phyloP scores from a whole-genome alignment of 2,797 vertebrate species.

The Hylomyscus alleni region DNA sequence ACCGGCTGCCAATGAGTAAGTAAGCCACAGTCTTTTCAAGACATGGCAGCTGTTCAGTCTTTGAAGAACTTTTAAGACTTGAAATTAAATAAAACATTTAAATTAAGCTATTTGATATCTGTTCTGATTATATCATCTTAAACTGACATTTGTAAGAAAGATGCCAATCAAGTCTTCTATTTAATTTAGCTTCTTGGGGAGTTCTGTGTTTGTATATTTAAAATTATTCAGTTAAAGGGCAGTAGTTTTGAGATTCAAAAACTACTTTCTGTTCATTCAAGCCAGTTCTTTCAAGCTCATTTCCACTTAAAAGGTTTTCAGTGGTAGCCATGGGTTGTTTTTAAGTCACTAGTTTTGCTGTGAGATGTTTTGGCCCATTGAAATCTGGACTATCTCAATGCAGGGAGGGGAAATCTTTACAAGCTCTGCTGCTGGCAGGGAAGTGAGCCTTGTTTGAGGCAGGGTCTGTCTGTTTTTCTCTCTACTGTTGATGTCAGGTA shows the following conservation, averaged over 20 bases:
- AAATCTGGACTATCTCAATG: background rate
- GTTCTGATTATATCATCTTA: slow-evolving; percentile 36
- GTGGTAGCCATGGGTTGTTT: background rate
- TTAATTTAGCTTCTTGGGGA: background rate
- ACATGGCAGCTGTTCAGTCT: slow-evolving; percentile 31
- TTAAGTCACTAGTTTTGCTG: background rate
- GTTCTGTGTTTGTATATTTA: background rate
- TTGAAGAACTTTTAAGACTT: slow-evolving; percentile 15
- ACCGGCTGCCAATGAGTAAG: background rate
- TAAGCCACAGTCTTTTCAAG: slow-evolving; percentile 42
- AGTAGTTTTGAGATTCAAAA: background rate
- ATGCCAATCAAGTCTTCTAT: background rate
- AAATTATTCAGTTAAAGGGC: slow-evolving; percentile 14
- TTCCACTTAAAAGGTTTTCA: background rate
- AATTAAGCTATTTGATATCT: background rate
- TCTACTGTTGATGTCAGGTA: background rate
- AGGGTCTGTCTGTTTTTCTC: too few species aligned
- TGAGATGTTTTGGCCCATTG: background rate
- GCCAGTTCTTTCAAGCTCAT: background rate
- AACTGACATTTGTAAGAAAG: background rate
- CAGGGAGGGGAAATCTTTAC: background rate
- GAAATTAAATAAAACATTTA: slow-evolving; percentile 53
- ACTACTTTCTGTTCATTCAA: background rate
- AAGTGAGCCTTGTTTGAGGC: background rate
- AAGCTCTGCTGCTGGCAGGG: background rate